Evolutionary conservation across 2,113 vertebrate species (phyloP).

Genomic region (Chitala chitala): DNA sequence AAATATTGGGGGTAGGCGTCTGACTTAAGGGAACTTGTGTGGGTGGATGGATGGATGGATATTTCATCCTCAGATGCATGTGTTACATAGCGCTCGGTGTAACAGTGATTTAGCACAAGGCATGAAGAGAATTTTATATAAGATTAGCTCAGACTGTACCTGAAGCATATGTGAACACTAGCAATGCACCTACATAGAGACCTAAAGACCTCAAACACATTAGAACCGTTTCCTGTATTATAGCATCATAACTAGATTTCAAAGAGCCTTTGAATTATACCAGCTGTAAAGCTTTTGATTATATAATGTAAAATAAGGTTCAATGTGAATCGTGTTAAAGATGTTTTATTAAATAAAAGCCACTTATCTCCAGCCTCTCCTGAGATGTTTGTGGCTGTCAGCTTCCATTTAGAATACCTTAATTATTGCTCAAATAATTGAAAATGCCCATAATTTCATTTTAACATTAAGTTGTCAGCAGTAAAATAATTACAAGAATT

Average conservation of each 20-base stretch:
- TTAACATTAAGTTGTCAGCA: constrained; percentile 5
- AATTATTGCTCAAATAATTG: constrained; percentile 1
- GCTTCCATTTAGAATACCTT: not conserved
- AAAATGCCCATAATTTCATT: not conserved
- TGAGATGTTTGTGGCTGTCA: not conserved
- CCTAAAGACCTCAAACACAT: not conserved
- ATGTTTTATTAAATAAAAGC: not conserved
- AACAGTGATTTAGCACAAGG: not conserved
- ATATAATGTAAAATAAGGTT: not conserved
- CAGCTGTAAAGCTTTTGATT: not conserved
- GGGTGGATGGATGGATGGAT: no score
- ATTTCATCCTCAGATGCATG: not conserved
- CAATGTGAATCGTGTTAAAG: not conserved
- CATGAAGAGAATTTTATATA: not conserved
- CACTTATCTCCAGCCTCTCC: not conserved
- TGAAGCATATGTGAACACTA: not conserved
- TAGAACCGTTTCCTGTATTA: not conserved
- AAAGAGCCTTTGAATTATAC: not conserved
- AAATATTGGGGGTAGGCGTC: no score
- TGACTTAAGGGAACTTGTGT: no score
- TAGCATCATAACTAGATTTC: not conserved
- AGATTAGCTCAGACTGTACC: not conserved
- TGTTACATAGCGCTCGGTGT: not conserved
- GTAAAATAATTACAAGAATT: not conserved
- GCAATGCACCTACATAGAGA: no score